Evolutionary conservation across 2,888 invertebrate genomes (phyloP), one percentile per base, ranked within the genome.

Genomic region (Scaptomyza cyrtandrae): DNA sequence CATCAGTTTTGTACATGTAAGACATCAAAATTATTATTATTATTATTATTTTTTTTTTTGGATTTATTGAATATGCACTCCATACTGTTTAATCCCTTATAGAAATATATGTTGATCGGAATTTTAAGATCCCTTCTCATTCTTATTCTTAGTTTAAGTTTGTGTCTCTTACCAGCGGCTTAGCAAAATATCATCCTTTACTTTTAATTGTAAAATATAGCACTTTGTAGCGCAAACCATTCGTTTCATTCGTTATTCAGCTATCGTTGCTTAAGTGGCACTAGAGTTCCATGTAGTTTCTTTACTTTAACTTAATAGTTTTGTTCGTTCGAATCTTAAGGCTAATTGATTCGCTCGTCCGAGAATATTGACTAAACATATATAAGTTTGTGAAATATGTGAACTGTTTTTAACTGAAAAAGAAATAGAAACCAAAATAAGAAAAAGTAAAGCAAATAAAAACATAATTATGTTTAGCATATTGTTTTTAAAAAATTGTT

Each of bases 201-300:
- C 54, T 29, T 53, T 19, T 71, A 75, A 13, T 45, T 52, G 11
- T 54, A 62, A 50, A 50, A 16, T 60, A 49, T 14, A 37, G 54
- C n/a, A 52, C 24, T 73, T 41, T 55, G 27, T 41, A 52, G 56
- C 57, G 65, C 74, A 86, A 83, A 86, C 86, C 86, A 57, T 79
- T 85, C 71, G 80, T 82, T 80, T 64, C 80, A n/a, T 65, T 74
- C 68, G 68, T 78, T 64, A 71, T 80, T 86, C 80, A 83, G 86
- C 82, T 71, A 68, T 86, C 82, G 83, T 83, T 83, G 80, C 81
- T 81, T 71, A 48, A 66, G 87, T 84, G 87, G 83, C 83, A 84
- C 83, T 77, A 68, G 50, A 84, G 79, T 84, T 84, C 66, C 87
- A 71, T 66, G 69, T 81, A 56, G 60, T 66, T 65, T 64, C n/a